Percentiles rank a stretch among this genome's conserved stretches.
These are phyloP conservation scores for Rhegmatorhina hoffmannsi DNA, from an alignment of 2,113 vertebrate species.

Conservation along the genomic window DNA sequence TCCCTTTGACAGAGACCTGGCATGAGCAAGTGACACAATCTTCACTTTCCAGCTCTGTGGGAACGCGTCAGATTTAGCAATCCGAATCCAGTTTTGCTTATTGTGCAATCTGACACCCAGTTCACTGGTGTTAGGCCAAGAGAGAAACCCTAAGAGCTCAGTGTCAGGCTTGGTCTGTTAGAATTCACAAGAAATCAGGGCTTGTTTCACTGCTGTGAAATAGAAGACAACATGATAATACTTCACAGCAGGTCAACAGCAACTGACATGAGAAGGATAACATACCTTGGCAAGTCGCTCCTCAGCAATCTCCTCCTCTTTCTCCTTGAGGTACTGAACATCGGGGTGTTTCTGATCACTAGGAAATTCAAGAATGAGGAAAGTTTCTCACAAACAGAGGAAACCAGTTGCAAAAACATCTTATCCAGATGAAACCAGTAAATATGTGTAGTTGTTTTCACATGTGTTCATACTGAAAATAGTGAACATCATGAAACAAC, in stretches of 20 bases:
- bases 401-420: not conserved
- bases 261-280: not conserved
- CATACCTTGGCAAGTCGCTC: constrained; percentile 83
- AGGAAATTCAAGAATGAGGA: not conserved
- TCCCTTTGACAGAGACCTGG: not conserved
- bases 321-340: constrained; percentile 56
- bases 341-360: constrained; percentile 59
- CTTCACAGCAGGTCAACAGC: not conserved
- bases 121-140: not conserved
- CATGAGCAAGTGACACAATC: not conserved
- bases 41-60: not conserved
- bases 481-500: not conserved
- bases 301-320: constrained; percentile 79
- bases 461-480: not conserved
- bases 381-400: not conserved
- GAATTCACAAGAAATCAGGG: not conserved
- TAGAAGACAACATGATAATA: not conserved
- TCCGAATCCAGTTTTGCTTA: not conserved
- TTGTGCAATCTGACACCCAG: not conserved
- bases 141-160: not conserved
- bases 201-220: not conserved
- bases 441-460: not conserved
- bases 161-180: not conserved
- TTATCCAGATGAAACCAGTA: not conserved
- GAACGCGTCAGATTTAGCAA: not conserved